Evolutionary conservation across 2,113 vertebrate genomes (phyloP).

Genomic region (Chaetura pelagica): DNA sequence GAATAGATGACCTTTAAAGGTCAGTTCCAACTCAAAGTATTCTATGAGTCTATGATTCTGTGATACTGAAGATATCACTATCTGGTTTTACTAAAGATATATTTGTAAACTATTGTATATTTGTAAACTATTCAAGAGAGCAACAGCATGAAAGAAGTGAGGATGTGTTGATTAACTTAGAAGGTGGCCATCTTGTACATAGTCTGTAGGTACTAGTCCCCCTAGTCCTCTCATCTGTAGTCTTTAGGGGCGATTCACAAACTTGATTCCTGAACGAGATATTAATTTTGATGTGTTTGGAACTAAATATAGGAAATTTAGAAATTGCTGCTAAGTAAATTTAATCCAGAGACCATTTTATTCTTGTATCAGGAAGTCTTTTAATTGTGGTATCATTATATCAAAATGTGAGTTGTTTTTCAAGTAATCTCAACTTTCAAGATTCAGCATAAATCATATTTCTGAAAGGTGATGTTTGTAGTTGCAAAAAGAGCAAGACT

Average conservation of each 20-base stretch:
- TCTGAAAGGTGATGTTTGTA: constrained; percentile 42
- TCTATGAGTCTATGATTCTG: too few relatives aligned
- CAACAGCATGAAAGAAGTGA: neutral
- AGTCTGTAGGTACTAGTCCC: neutral
- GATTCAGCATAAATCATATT: constrained; percentile 2
- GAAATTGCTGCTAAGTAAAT: neutral
- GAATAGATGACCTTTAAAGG: too few relatives aligned
- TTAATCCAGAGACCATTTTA: neutral
- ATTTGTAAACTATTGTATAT: neutral
- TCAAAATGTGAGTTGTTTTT: constrained; percentile 12
- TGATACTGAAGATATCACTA: neutral
- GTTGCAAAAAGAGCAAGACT: constrained; percentile 25
- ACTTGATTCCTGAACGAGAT: neutral
- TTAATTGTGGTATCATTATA: neutral
- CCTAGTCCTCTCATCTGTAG: neutral
- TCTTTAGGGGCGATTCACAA: neutral
- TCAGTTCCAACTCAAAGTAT: too few relatives aligned
- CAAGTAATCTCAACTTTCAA: constrained; percentile 5
- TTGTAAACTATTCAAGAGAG: neutral
- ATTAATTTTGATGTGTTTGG: neutral
- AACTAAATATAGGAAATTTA: neutral
- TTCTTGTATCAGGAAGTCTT: neutral
- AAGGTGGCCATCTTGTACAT: neutral
- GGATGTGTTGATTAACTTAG: neutral
- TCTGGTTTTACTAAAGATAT: neutral